Conservation (phyloP, 2,888 invertebrate genomes). For the Cremastinae sp. region DNA sequence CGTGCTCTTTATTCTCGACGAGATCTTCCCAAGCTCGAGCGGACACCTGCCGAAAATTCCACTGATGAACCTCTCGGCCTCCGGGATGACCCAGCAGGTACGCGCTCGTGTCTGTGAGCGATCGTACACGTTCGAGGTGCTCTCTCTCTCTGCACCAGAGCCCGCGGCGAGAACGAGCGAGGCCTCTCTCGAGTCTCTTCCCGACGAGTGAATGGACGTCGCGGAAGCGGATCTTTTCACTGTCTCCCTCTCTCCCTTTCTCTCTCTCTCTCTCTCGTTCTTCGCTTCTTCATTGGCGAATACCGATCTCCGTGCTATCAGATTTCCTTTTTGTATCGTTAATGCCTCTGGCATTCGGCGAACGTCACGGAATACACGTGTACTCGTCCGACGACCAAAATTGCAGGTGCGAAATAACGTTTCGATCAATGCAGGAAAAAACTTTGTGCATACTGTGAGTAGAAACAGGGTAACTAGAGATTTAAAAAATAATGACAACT, state of each 20-base stretch:
- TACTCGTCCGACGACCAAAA: background rate
- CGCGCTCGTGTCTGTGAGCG: background rate
- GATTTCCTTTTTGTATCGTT: conserved; percentile 51
- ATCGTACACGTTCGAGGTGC: background rate
- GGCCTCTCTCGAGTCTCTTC: conserved; percentile 14
- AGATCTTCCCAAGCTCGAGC: conserved; percentile 8
- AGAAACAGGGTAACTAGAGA: too few relatives aligned
- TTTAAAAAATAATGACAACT: too few relatives aligned
- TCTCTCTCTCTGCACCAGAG: conserved; percentile 21
- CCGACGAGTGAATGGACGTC: conserved; percentile 48
- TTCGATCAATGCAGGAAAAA: background rate
- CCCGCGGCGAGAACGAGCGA: conserved; percentile 33
- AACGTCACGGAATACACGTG: conserved; percentile 4
- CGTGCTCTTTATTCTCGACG: conserved; percentile 35
- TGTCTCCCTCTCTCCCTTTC: background rate
- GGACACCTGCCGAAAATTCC: conserved; percentile 62
- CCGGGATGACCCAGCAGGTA: conserved; percentile 35
- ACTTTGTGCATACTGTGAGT: background rate
- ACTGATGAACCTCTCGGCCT: conserved; percentile 44
- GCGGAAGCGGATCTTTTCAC: conserved; percentile 50
- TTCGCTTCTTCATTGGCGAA: conserved; percentile 36
- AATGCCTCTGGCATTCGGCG: conserved; percentile 1
- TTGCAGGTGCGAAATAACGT: background rate
- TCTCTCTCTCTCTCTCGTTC: conserved; percentile 19
- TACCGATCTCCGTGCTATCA: conserved; percentile 49